These are phyloP conservation scores for Epicampocera succincta DNA, from an alignment of 2,888 invertebrate species.

Conservation along the genomic window DNA sequence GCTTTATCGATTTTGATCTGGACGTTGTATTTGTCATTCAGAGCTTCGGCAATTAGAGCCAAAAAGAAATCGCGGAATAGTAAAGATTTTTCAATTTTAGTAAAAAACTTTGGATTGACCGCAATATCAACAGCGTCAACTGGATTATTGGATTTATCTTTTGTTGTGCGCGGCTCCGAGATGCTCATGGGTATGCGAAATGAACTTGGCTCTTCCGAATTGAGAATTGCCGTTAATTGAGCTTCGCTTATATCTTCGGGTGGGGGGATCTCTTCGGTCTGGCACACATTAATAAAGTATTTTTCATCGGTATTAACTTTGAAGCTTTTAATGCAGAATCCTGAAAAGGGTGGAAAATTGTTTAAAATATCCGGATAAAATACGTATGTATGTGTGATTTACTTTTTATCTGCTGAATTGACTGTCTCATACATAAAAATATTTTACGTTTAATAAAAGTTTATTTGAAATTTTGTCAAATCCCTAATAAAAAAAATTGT, in stretches of 20 bases:
- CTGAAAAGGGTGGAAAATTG: slow-evolving; percentile 80
- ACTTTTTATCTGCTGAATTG: too few species aligned
- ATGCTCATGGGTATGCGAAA: slow-evolving; percentile 95
- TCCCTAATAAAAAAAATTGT: too few species aligned
- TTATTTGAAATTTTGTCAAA: too few species aligned
- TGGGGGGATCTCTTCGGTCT: slow-evolving; percentile 88
- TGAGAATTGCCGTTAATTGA: slow-evolving; percentile 86
- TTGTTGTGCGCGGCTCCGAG: slow-evolving; percentile 89
- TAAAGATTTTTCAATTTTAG: slow-evolving; percentile 87
- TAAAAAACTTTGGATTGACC: slow-evolving; percentile 89
- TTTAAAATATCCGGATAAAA: too few species aligned
- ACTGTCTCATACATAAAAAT: too few species aligned
- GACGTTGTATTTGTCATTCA: slow-evolving; percentile 90
- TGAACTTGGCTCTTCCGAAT: slow-evolving; percentile 86
- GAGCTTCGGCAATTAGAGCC: slow-evolving; percentile 89
- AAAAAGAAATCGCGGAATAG: slow-evolving; percentile 91
- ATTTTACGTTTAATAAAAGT: too few species aligned
- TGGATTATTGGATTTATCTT: slow-evolving; percentile 88
- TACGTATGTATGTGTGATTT: too few species aligned
- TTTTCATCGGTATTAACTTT: slow-evolving; percentile 86
- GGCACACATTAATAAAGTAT: slow-evolving; percentile 93
- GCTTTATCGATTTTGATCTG: slow-evolving; percentile 86
- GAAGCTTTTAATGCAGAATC: slow-evolving; percentile 90
- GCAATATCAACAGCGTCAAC: slow-evolving; percentile 92
- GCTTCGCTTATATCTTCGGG: slow-evolving; percentile 88